Evolutionary conservation across 1,140 invertebrate species (phyloP), one percentile per base, ranked within the genome.

Genomic region (Neuroterus valhalla): DNA sequence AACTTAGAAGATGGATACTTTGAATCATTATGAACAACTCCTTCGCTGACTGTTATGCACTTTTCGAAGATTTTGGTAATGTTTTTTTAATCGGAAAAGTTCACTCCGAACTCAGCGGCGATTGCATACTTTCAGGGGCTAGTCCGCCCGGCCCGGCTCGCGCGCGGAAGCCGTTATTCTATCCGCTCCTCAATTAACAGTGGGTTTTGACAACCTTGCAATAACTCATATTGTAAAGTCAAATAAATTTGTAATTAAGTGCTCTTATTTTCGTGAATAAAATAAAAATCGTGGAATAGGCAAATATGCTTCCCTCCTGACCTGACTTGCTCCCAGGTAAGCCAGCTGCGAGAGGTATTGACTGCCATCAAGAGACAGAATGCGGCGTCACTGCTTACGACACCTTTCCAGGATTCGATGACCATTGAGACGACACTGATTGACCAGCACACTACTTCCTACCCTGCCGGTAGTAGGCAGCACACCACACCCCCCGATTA

Each of bases 401-500:
- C 84, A 75, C 79, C 86, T 85, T 87, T 86, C 84, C 86, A 89
- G 84, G 89, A 89, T 77, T 82, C 82, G 82, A 87, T 87, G 86
- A 90, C 83, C 85, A 88, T 89, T 85, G 89, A 90, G 89, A 87
- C 87, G 85, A 88, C 87, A 87, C 82, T 89, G 87, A 84, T 89
- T 80, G 85, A 90, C 83, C 88, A 87, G 84, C 87, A 88, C 86
- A 89, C 88, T 86, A 88, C 87, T 84, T 87, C 87, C 83, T 86
- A 88, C 84, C 84, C 87, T 82, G 82, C 84, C 72, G 88, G 85
- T 89, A 87, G 85, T 89, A 89, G 87, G 87, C 88, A 89, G 89
- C 87, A 89, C 88, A 88, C 87, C 83, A 89, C 89, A 90, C 87
- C 88, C 83, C 84, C 81, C 81, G 88, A 87, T 85, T 88, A 90